A percentile compares a stretch with the other conserved stretches of the same genome.
Conservation (phyloP, 2,113 vertebrate species). For the Antennarius striatus region DNA sequence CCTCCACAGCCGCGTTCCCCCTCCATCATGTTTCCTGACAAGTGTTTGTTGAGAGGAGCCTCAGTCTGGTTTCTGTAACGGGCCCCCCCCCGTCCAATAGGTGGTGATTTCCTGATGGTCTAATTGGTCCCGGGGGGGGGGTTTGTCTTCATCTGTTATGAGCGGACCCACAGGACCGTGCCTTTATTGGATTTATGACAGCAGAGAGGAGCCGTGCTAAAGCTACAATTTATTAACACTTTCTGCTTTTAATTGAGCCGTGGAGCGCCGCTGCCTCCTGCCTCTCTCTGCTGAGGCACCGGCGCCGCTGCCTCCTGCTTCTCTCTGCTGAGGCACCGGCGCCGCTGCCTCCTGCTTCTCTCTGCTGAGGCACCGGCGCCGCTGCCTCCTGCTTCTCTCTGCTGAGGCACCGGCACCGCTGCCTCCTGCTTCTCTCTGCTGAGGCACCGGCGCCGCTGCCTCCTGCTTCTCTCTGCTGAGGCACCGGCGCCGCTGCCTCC, state of each 20-base stretch:
- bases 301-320: no score
- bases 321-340: no score
- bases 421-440: no score
- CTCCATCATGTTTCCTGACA: constrained; percentile 34
- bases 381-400: no score
- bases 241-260: constrained; percentile 54
- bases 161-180: constrained; percentile 66
- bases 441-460: no score
- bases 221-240: constrained; percentile 72
- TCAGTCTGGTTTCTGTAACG: constrained; percentile 58
- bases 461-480: no score
- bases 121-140: constrained; percentile 74
- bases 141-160: constrained; percentile 72
- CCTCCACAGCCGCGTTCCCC: no score
- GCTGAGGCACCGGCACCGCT: no score
- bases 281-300: constrained; percentile 10
- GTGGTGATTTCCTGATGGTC: constrained; percentile 73
- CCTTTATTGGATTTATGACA: constrained; percentile 78
- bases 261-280: constrained; percentile 27
- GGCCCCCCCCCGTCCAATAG: constrained; percentile 59
- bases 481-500: no score
- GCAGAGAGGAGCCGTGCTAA: constrained; percentile 69
- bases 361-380: no score
- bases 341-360: no score
- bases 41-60: constrained; percentile 52